These are phyloP conservation scores for Panagrolaimus sp. DNA, from an alignment of 1,140 invertebrate species.

Conservation along the genomic window DNA sequence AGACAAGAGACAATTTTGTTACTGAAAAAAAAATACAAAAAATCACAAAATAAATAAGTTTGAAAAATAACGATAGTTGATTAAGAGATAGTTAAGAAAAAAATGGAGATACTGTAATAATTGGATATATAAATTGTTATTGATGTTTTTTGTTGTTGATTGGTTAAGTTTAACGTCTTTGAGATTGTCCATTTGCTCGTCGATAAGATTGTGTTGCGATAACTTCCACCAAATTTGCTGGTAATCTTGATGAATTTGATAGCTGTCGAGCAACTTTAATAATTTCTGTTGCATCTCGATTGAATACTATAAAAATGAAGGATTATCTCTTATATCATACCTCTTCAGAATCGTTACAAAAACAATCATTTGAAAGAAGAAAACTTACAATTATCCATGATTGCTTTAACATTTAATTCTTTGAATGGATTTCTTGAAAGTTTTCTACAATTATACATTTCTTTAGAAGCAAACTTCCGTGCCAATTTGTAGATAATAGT, in stretches of 20 bases:
- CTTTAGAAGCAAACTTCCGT: conserved; percentile 2
- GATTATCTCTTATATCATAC: no score
- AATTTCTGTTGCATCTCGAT: conserved; percentile 5
- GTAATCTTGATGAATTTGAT: not conserved
- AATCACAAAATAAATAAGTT: not conserved
- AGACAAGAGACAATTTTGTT: not conserved
- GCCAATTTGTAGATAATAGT: conserved; percentile 17
- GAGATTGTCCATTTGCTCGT: not conserved
- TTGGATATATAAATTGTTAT: not conserved
- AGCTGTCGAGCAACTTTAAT: conserved; percentile 24
- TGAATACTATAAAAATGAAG: no score
- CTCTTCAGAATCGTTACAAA: no score
- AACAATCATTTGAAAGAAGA: no score
- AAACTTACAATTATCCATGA: not conserved
- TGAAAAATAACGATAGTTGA: no score
- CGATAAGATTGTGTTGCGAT: not conserved
- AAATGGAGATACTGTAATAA: not conserved
- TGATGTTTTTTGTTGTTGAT: not conserved
- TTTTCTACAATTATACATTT: not conserved
- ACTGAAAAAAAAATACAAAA: not conserved
- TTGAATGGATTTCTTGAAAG: conserved; percentile 15
- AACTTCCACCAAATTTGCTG: not conserved
- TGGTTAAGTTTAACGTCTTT: not conserved
- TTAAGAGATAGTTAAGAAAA: conserved; percentile 3
- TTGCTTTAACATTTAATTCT: not conserved